Evolutionary conservation across 2,797 vertebrate species (phyloP), one percentile per base, ranked within the genome.

Genomic region (Chrysocyon brachyurus): DNA sequence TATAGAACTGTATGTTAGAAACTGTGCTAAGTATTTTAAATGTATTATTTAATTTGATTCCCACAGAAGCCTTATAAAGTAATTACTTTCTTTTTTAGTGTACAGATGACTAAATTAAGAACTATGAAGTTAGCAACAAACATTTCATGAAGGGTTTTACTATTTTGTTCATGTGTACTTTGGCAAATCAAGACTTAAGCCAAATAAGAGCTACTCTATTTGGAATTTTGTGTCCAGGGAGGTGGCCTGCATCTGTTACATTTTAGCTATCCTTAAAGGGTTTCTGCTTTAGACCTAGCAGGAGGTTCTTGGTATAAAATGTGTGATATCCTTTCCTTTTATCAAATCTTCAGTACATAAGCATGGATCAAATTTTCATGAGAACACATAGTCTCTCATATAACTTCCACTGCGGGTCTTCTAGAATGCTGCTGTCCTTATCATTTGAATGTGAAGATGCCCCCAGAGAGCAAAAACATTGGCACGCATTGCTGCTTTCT

Each of bases 51-150:
- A 78, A 78, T 68, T 81, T 86, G 8, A 88, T 68, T 94, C 14
- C 93, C 19, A 12, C n/a, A 57, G 83, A 19, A 78, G 3, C 22
- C n/a, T 91, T 96, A 52, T 79, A 49, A 96, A 66, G 2, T 92
- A 61, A 15, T 54, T 52, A 57, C 9, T 81, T 72, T 64, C 24
- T 83, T 95, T 75, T 31, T 46, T 66, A 72, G 21, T n/a, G 4
- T 59, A 36, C 5, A 72, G 52, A 84, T 90, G 22, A 84, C 54
- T 90, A 73, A 84, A 72, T 49, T 79, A 46, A 87, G 36, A 66
- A 73, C 33, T 59, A 59, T 82, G 7, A 86, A 82, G 16, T 78
- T 54, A 83, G 36, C 75, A 33, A 21, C 36, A 89, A 79, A 59
- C 9, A 21, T 66, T 84, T 92, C n/a, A 63, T 19, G 81, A 83